Evolutionary conservation across 2,113 vertebrate species (phyloP).

Genomic region (Centrocercus urophasianus): DNA sequence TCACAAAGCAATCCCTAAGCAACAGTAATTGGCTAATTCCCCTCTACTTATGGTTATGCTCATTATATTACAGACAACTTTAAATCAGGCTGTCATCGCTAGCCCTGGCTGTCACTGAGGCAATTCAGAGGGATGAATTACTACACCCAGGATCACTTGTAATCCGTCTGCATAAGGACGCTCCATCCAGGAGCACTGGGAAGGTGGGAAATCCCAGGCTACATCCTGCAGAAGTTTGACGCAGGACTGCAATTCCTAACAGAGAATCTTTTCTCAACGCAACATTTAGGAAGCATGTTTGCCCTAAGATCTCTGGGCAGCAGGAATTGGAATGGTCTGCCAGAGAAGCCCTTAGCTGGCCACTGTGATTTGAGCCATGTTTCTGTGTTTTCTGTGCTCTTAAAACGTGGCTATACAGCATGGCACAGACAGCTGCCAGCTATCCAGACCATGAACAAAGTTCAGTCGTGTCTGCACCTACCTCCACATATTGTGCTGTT

Average conservation of each 20-base stretch:
- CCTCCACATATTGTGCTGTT: background rate
- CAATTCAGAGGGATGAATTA: constrained; percentile 18
- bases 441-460: background rate
- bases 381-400: background rate
- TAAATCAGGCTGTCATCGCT: constrained; percentile 55
- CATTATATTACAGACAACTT: constrained; percentile 51
- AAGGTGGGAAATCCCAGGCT: background rate
- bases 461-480: background rate
- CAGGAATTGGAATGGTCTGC: background rate
- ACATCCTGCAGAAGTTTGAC: fast-evolving
- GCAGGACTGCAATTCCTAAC: background rate
- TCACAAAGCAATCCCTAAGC: constrained; percentile 48
- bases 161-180: background rate
- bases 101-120: background rate
- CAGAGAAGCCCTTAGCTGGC: background rate
- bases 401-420: background rate
- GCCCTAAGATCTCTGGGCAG: background rate
- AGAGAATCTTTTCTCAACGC: background rate
- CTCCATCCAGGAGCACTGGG: background rate
- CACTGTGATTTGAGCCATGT: background rate
- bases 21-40: constrained; percentile 44
- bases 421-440: background rate
- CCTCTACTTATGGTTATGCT: constrained; percentile 29
- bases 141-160: background rate
- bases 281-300: background rate